phyloP scores from a whole-genome alignment of 2,888 invertebrate genomes.

The Hypercompe scribonia region DNA sequence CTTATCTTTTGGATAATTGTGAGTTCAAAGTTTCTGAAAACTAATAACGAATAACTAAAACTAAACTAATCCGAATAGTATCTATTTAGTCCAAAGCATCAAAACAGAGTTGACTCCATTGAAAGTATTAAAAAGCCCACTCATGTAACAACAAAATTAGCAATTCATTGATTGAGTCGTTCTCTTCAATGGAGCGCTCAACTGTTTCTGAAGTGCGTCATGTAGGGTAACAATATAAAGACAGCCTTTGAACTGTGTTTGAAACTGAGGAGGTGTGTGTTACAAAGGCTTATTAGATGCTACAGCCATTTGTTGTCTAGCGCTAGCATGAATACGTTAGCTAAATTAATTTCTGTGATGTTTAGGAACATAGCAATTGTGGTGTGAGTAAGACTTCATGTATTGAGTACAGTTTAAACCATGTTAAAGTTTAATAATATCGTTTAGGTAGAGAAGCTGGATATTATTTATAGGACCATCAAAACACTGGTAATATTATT shows the following conservation, averaged over 20 bases:
- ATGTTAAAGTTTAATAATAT: background rate
- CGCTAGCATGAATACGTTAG: background rate
- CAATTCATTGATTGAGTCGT: constrained; percentile 1
- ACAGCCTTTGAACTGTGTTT: constrained; percentile 15
- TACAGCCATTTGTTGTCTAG: background rate
- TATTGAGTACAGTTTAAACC: background rate
- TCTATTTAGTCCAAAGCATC: background rate
- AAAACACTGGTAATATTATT: too few species aligned
- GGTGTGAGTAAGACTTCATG: background rate
- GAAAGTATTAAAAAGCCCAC: background rate
- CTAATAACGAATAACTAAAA: too few species aligned
- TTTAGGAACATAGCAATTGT: background rate
- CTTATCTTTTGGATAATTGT: too few species aligned
- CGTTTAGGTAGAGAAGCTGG: background rate
- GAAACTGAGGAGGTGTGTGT: constrained; percentile 6
- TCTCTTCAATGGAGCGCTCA: constrained; percentile 7
- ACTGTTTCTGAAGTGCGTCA: constrained; percentile 20
- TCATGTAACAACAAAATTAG: constrained; percentile 1
- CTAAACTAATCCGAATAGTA: too few species aligned
- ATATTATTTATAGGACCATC: too few species aligned
- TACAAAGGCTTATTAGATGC: constrained; percentile 17
- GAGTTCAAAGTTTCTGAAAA: too few species aligned
- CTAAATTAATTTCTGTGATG: constrained; percentile 1
- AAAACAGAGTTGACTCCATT: background rate
- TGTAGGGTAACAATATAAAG: constrained; percentile 8